Evolutionary conservation across 2,888 invertebrate genomes (phyloP).

Genomic region (Blastobasis lacticolella): DNA sequence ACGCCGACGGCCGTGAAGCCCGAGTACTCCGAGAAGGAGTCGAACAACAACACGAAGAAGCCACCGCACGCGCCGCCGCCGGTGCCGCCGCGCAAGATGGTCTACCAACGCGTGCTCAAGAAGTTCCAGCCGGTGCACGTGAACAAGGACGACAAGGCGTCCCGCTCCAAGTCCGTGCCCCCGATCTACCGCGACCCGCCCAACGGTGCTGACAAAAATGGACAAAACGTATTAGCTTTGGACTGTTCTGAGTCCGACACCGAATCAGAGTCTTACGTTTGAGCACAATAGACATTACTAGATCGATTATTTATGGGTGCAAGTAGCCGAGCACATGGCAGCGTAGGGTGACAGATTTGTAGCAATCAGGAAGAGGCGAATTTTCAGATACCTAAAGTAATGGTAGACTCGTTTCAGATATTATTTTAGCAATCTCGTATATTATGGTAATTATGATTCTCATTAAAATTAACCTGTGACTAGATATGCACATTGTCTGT

Average conservation of each 20-base stretch:
- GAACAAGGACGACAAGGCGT: constrained; percentile 71
- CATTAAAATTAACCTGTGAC: too few species aligned
- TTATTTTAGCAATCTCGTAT: too few species aligned
- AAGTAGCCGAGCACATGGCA: neutral
- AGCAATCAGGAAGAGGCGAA: too few species aligned
- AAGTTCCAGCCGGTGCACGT: constrained; percentile 79
- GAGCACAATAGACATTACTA: constrained; percentile 17
- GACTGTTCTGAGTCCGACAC: constrained; percentile 68
- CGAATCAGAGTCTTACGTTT: constrained; percentile 69
- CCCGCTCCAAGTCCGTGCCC: constrained; percentile 63
- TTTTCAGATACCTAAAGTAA: too few species aligned
- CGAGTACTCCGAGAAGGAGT: constrained; percentile 48
- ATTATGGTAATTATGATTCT: too few species aligned
- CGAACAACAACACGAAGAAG: constrained; percentile 46
- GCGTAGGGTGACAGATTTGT: too few species aligned
- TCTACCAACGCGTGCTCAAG: constrained; percentile 68
- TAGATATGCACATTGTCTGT: too few species aligned
- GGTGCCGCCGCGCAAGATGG: constrained; percentile 72
- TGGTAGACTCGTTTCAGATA: too few species aligned
- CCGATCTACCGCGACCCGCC: constrained; percentile 61
- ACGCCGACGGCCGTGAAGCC: constrained; percentile 65
- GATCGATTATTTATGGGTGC: constrained; percentile 5
- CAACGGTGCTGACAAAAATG: constrained; percentile 44
- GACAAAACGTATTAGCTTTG: constrained; percentile 52
- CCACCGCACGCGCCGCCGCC: constrained; percentile 75